phyloP scores from a whole-genome alignment of 1,140 invertebrate genomes.

The Bombus fervidus region DNA sequence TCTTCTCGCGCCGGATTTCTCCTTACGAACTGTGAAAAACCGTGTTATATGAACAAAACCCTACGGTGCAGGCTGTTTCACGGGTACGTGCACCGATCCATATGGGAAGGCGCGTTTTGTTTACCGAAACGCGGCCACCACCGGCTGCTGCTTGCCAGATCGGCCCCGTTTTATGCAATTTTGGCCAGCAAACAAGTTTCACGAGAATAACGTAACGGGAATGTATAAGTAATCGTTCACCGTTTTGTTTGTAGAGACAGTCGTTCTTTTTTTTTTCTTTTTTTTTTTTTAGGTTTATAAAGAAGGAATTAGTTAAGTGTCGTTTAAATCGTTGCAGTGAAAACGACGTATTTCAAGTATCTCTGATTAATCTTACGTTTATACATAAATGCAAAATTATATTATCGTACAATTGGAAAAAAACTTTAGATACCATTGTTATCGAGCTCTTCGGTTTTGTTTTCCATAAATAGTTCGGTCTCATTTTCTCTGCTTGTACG shows the following conservation, averaged over 20 bases:
- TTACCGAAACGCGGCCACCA: neutral
- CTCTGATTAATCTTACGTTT: neutral
- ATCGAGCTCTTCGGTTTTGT: neutral
- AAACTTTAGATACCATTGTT: neutral
- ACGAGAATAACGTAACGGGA: neutral
- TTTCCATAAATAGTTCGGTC: slow-evolving; percentile 46
- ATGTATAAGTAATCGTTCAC: slow-evolving; percentile 1
- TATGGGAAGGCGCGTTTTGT: slow-evolving; percentile 22
- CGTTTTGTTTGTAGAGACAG: neutral
- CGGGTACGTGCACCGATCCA: neutral
- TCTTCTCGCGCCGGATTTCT: neutral
- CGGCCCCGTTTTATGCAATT: slow-evolving; percentile 17
- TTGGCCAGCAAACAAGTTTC: neutral
- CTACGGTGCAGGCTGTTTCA: neutral
- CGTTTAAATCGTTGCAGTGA: neutral
- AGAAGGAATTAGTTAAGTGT: neutral
- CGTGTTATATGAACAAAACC: slow-evolving; percentile 4
- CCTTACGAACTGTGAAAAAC: slow-evolving; percentile 10
- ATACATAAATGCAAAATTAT: neutral
- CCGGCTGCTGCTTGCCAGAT: slow-evolving; percentile 5
- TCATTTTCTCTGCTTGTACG: slow-evolving; percentile 54
- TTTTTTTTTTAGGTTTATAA: too few species aligned
- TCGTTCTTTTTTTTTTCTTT: neutral
- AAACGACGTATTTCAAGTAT: neutral
- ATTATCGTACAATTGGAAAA: neutral